phyloP scores from a whole-genome alignment of 92 coral and sea anemone genomes.

The Phymanthus crucifer region DNA sequence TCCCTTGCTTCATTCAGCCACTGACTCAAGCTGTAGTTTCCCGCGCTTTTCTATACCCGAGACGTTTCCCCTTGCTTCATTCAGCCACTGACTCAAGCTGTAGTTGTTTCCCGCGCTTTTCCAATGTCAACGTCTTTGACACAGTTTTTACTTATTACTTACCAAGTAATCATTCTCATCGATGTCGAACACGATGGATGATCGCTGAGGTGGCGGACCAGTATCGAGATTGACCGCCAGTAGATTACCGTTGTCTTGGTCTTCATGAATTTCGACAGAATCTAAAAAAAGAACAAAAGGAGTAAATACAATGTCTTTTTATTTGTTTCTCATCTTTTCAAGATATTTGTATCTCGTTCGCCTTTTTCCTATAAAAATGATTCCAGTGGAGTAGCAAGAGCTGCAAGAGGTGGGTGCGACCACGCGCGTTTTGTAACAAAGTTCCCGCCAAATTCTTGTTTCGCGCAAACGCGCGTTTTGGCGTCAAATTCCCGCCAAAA shows the following conservation, averaged over 20 bases:
- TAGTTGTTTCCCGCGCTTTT: background rate
- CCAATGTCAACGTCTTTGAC: background rate
- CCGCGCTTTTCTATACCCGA: background rate
- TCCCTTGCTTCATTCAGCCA: background rate
- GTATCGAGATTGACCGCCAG: slow-evolving; percentile 21
- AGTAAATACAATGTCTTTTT: background rate
- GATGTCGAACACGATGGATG: slow-evolving; percentile 79
- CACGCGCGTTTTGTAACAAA: background rate
- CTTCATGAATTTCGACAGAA: slow-evolving; percentile 47
- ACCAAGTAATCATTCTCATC: slow-evolving; percentile 88
- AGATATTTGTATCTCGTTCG: background rate
- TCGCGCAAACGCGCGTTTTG: background rate
- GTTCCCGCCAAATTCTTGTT: background rate
- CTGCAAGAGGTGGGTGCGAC: too few relatives aligned
- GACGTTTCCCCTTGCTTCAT: background rate
- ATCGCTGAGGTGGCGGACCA: slow-evolving; percentile 46
- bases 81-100: background rate
- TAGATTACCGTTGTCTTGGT: slow-evolving; percentile 70
- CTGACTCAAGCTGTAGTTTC: background rate
- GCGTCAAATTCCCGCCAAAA: background rate
- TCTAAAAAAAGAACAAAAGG: background rate
- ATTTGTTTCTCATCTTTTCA: background rate
- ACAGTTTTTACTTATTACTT: slow-evolving; percentile 14
- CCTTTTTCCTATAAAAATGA: background rate
- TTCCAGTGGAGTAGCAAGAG: too few relatives aligned